Base-by-base conservation (phyloP, 2,113 vertebrate genomes). In the Rousettus leschenaultii region DNA sequence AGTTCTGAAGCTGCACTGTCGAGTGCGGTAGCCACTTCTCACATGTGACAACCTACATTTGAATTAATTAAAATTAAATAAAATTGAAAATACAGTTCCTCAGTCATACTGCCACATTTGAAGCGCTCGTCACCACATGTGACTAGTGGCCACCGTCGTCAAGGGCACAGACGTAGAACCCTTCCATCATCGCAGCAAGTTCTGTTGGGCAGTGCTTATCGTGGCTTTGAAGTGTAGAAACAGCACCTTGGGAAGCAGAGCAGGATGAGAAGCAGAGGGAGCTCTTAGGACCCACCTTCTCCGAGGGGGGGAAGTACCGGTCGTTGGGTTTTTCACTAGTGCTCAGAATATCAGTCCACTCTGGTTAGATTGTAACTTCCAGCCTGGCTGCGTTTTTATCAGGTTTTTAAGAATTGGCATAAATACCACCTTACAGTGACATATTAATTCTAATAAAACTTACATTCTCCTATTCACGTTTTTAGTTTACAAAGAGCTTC, bases 401-500 rank as follows among this genome's bases (percentile, higher is more conserved):
- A 59, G 14, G 11, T 30, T 15, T 89, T 82, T 89, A 26, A 55
- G 24, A 85, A 57, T 45, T 48, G 53, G 3, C 22, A 3, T 35
- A n/a, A 68, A 48, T 21, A 6, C 55, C 38, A 85, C 5, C 38
- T 91, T 70, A 57, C 0, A 65, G 26, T 70, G 55, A 87, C 51
- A 43, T 24, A 24, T 33, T 65, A 18, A 55, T 91, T 89, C 77
- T 61, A 85, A 45, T 74, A 55, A 59, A 88, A 45, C 70, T 78
- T 86, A 53, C 7, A n/a, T 55, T 48, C 6, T 71, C 2, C 26
- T 71, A 16, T 28, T 74, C 14, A 40, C 6, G 3, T 70, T 88
- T 90, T 48, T 70, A 38, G 43, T 63, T 92, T 89, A 74, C 78
- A 92, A 68, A 95, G 33, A 75, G 22, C 66, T 87, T 85, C 14